Evolutionary conservation across 2,113 vertebrate genomes (phyloP).

Genomic region (Mixornis gularis): DNA sequence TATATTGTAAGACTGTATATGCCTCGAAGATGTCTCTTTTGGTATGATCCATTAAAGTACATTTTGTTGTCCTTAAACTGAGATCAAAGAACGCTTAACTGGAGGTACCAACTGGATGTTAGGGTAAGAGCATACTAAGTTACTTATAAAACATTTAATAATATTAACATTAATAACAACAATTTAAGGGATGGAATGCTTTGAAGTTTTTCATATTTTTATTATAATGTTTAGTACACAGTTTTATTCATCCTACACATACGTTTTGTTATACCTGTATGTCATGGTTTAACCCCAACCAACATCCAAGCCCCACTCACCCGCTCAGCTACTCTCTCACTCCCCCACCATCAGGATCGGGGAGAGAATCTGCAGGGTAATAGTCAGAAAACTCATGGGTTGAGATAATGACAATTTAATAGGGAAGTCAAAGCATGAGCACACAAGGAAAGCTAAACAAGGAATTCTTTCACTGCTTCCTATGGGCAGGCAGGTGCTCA

Average conservation of each 20-base stretch:
- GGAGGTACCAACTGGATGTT: not conserved
- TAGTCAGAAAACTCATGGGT: not conserved
- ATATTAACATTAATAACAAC: not conserved
- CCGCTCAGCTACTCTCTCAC: not conserved
- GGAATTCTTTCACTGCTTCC: not conserved
- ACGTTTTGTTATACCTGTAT: not conserved
- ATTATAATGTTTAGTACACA: not conserved
- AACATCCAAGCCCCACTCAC: not conserved
- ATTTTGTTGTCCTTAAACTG: not conserved
- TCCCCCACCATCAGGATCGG: accelerated
- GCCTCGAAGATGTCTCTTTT: not conserved
- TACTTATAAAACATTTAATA: not conserved
- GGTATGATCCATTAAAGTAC: not conserved
- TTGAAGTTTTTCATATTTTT: not conserved
- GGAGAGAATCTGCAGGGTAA: not conserved
- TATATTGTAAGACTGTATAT: not conserved
- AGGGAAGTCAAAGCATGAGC: not conserved
- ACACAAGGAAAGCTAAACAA: not conserved
- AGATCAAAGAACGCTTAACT: not conserved
- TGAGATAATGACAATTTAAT: not conserved
- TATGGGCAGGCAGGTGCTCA: not conserved
- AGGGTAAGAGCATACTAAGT: not conserved
- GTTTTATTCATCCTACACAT: not conserved
- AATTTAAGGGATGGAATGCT: not conserved
- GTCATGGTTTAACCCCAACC: not conserved